Percentiles rank a stretch among this genome's conserved stretches.
Conservation (phyloP, 2,797 vertebrate species). For the Cottoperca gobio region DNA sequence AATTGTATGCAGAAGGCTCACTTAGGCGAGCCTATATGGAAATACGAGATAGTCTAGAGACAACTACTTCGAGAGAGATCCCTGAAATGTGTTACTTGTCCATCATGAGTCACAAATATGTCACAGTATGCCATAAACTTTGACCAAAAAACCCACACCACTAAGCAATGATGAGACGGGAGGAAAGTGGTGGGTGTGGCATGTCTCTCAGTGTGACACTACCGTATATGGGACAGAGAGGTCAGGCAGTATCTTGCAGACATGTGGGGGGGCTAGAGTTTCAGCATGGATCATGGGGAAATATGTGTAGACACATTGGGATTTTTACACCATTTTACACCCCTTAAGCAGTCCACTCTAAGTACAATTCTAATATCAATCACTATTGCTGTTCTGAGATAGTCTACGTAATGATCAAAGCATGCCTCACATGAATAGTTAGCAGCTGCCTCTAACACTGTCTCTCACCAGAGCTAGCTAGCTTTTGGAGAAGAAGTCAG, state of each 20-base stretch:
- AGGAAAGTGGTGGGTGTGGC: conserved; percentile 45
- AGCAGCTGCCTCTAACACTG: not conserved
- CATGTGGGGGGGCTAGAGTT: conserved; percentile 8
- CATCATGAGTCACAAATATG: conserved; percentile 67
- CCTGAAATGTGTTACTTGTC: conserved; percentile 59
- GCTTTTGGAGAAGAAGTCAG: conserved; percentile 3
- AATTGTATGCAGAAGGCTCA: not conserved
- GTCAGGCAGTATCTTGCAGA: conserved; percentile 11
- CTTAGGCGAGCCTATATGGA: not conserved
- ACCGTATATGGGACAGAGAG: conserved; percentile 78
- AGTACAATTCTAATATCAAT: conserved; percentile 7
- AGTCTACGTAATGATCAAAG: not conserved
- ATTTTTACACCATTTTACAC: not conserved
- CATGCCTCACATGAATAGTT: not conserved
- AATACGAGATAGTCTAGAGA: not conserved
- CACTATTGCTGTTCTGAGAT: not conserved
- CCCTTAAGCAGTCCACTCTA: not conserved
- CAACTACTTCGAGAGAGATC: conserved; percentile 16
- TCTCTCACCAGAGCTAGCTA: not conserved
- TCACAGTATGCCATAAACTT: conserved; percentile 50
- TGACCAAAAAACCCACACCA: conserved; percentile 6
- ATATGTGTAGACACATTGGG: not conserved
- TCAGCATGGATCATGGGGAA: conserved; percentile 1
- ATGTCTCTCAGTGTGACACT: conserved; percentile 50
- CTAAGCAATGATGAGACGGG: conserved; percentile 4